Percentiles rank a stretch among this genome's conserved stretches.
Conservation (phyloP, 2,888 invertebrate genomes). For the Pheosia gnoma region DNA sequence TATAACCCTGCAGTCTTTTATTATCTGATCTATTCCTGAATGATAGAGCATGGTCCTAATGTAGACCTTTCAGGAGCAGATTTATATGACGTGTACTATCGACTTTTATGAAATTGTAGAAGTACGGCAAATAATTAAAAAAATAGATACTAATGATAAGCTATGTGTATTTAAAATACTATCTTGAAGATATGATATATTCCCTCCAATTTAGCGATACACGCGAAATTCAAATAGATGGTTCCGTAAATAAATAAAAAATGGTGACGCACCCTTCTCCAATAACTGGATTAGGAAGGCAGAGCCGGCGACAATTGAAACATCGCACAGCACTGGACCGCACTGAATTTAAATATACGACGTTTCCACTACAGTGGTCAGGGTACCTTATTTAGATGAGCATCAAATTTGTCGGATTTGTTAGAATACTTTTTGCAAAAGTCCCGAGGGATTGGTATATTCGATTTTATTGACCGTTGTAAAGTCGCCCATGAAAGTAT, state of each 20-base stretch:
- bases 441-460: conserved; percentile 42
- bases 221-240: conserved; percentile 17
- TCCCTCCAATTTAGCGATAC: neutral
- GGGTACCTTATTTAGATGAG: conserved; percentile 63
- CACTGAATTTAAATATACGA: conserved; percentile 77
- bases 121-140: too few relatives aligned
- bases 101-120: too few relatives aligned
- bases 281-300: conserved; percentile 75
- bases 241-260: conserved; percentile 23
- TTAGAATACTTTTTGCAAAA: conserved; percentile 34
- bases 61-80: too few relatives aligned
- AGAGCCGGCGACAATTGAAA: conserved; percentile 75
- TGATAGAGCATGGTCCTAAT: too few relatives aligned
- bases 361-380: conserved; percentile 66
- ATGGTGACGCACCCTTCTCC: conserved; percentile 57
- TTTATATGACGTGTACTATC: too few relatives aligned
- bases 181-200: neutral
- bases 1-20: too few relatives aligned
- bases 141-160: too few relatives aligned
- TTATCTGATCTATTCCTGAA: too few relatives aligned
- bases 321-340: conserved; percentile 61
- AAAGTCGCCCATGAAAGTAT: conserved; percentile 9
- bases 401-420: conserved; percentile 63
- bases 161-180: too few relatives aligned
- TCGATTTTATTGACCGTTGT: conserved; percentile 42